Conservation (phyloP, 2,113 vertebrate genomes). For the Oncorhynchus keta region DNA sequence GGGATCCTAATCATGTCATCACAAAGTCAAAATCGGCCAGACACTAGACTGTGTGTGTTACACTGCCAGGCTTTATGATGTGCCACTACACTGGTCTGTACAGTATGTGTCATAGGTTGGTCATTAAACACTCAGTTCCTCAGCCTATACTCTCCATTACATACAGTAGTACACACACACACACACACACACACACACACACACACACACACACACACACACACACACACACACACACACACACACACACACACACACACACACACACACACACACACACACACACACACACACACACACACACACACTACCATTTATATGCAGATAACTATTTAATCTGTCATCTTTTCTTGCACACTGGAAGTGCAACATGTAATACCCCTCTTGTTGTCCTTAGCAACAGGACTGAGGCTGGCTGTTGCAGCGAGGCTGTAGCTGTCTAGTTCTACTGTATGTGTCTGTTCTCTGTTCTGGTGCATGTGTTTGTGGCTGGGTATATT, state of each 20-base stretch:
- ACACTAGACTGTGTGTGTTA: background rate
- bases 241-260: too few relatives aligned
- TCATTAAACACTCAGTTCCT: background rate
- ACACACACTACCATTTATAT: background rate
- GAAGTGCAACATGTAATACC: slow-evolving; percentile 2
- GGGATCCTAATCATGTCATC: background rate
- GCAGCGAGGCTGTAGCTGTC: background rate
- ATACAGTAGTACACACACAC: too few relatives aligned
- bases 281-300: background rate
- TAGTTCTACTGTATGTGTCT: background rate
- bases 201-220: background rate
- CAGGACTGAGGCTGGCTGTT: slow-evolving; percentile 10
- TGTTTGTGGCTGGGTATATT: background rate
- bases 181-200: too few relatives aligned
- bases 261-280: too few relatives aligned
- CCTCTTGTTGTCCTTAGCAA: slow-evolving; percentile 34
- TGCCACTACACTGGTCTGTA: background rate
- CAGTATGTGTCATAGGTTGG: too few relatives aligned
- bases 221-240: background rate
- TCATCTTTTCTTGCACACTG: background rate
- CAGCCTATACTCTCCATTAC: background rate
- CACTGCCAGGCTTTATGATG: background rate
- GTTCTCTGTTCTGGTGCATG: background rate
- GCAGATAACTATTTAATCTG: background rate
- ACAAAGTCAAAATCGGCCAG: background rate